Conservation (phyloP, 2,888 invertebrate genomes). For the Ophioninae sp. region DNA sequence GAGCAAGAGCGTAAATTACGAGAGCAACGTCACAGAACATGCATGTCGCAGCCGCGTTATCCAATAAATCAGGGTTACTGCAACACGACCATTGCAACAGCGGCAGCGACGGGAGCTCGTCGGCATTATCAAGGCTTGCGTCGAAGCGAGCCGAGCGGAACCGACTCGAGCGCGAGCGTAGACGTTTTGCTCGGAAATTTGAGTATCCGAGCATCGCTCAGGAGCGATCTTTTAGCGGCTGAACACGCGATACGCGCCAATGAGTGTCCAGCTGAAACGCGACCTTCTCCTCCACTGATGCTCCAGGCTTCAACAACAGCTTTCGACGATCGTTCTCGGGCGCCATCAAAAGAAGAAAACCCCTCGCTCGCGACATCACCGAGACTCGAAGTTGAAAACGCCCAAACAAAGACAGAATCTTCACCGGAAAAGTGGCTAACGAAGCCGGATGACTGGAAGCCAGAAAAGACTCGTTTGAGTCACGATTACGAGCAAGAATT, state of each 20-base stretch:
- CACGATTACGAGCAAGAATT: conserved; percentile 71
- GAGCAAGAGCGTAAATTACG: conserved; percentile 75
- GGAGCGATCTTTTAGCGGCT: conserved; percentile 72
- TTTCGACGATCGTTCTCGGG: conserved; percentile 39
- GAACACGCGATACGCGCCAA: conserved; percentile 71
- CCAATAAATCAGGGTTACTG: conserved; percentile 67
- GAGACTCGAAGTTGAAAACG: conserved; percentile 47
- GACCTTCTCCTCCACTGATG: conserved; percentile 2
- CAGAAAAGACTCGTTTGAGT: conserved; percentile 65
- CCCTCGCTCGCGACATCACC: neutral
- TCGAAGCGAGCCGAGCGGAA: conserved; percentile 72
- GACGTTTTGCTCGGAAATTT: conserved; percentile 77
- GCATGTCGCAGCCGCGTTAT: conserved; percentile 70
- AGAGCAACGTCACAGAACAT: conserved; percentile 67
- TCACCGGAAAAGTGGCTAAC: conserved; percentile 4
- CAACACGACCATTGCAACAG: conserved; percentile 39
- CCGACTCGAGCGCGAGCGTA: conserved; percentile 75
- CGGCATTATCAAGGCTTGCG: conserved; percentile 64
- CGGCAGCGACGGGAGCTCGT: neutral
- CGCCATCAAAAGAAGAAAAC: neutral
- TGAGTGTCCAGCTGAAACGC: conserved; percentile 68
- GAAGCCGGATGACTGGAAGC: conserved; percentile 56
- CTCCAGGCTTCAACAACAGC: too few species aligned
- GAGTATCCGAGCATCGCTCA: conserved; percentile 74
- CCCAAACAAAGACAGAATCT: conserved; percentile 28